Evolutionary conservation across 2,797 vertebrate species (phyloP).

Genomic region (Danio choprae): DNA sequence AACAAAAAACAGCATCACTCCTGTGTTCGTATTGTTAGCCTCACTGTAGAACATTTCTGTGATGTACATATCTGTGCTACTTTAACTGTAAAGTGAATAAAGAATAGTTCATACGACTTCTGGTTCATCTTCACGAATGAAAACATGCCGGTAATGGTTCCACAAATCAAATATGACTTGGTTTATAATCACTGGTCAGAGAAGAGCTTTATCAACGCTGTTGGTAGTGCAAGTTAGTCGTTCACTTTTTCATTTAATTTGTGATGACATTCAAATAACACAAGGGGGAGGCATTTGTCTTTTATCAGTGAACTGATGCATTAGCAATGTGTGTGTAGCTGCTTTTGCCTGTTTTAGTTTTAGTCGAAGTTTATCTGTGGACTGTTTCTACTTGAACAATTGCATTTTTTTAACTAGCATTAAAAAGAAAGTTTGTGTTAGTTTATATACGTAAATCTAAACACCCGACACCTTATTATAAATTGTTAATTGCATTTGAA

Average conservation of each 20-base stretch:
- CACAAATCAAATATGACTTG: background rate
- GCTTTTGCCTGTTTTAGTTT: background rate
- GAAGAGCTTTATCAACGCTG: background rate
- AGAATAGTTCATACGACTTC: slow-evolving; percentile 63
- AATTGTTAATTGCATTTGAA: background rate
- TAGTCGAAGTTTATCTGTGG: background rate
- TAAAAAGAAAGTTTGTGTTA: background rate
- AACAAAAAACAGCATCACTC: slow-evolving; percentile 55
- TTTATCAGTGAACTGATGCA: background rate
- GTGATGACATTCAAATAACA: background rate
- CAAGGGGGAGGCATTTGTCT: slow-evolving; percentile 12
- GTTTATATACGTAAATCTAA: background rate
- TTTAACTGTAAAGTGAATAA: slow-evolving; percentile 73
- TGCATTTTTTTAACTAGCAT: background rate
- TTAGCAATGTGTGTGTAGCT: background rate
- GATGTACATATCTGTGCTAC: slow-evolving; percentile 70
- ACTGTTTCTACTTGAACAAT: background rate
- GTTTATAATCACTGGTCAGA: background rate
- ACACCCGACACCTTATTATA: background rate
- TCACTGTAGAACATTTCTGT: slow-evolving; percentile 67
- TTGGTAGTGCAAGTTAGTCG: background rate
- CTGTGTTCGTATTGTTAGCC: slow-evolving; percentile 61
- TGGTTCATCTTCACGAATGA: background rate
- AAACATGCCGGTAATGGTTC: background rate
- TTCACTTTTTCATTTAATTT: background rate